A percentile compares a stretch with the other conserved stretches of the same genome.
Evolutionary conservation across 2,113 vertebrate species (phyloP).

Genomic region (Dasyprocta punctata): DNA sequence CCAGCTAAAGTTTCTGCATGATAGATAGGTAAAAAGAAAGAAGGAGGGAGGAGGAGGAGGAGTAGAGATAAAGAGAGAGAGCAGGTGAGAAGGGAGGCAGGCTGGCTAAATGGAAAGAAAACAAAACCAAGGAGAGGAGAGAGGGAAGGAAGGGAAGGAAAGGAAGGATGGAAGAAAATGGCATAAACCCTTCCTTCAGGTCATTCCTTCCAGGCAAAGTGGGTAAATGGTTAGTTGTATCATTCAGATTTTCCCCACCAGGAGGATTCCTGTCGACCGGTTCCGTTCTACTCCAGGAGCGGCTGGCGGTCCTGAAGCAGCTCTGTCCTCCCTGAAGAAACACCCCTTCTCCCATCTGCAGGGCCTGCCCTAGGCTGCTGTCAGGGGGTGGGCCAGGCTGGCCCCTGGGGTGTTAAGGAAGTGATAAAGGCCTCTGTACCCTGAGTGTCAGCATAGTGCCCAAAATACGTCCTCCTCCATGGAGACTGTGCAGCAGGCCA

Average conservation of each 20-base stretch:
- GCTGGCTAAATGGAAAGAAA: too few relatives aligned
- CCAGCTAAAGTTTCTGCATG: not conserved
- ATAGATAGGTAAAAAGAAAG: not conserved
- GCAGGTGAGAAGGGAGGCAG: too few relatives aligned
- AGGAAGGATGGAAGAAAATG: not conserved
- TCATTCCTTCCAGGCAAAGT: not conserved
- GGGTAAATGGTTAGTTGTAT: not conserved
- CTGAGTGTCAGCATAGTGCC: not conserved
- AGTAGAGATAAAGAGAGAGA: not conserved
- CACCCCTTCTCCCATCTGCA: too few relatives aligned
- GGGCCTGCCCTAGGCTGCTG: not conserved
- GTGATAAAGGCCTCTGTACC: not conserved
- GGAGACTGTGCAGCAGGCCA: not conserved
- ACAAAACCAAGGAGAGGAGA: not conserved
- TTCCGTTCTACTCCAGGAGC: not conserved
- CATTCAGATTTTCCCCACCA: not conserved
- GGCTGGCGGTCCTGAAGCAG: not conserved
- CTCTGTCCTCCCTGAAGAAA: not conserved
- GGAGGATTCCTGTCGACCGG: not conserved
- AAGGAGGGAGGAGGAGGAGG: not conserved
- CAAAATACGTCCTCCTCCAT: not conserved
- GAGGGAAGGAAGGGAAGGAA: not conserved
- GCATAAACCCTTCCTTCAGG: not conserved
- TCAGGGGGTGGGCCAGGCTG: not conserved
- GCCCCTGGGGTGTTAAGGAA: not conserved